These are phyloP conservation scores for Hydriomena furcata DNA, from an alignment of 2,888 invertebrate genomes.

Conservation along the genomic window DNA sequence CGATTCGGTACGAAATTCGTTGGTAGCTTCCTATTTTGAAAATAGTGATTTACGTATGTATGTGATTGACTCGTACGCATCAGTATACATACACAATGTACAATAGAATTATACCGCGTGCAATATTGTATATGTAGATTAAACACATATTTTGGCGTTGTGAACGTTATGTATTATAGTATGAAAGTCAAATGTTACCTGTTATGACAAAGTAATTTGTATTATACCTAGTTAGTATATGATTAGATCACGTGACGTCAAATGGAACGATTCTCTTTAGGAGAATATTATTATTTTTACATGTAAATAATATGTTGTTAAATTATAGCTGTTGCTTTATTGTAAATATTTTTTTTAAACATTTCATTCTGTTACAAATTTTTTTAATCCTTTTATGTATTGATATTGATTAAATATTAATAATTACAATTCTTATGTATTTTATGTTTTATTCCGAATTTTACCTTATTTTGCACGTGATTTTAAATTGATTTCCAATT, in stretches of 20 bases:
- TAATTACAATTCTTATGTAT: slow-evolving; percentile 46
- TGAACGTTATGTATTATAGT: slow-evolving; percentile 82
- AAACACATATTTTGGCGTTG: slow-evolving; percentile 79
- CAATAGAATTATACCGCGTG: slow-evolving; percentile 77
- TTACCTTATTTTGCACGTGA: slow-evolving; percentile 41
- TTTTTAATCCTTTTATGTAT: slow-evolving; percentile 58
- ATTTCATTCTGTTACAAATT: slow-evolving; percentile 68
- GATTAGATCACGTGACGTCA: slow-evolving; percentile 56
- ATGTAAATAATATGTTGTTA: slow-evolving; percentile 79
- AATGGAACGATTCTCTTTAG: slow-evolving; percentile 56
- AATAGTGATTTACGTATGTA: slow-evolving; percentile 61
- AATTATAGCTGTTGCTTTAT: slow-evolving; percentile 79
- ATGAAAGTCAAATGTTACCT: slow-evolving; percentile 83
- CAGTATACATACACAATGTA: slow-evolving; percentile 64
- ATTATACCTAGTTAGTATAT: slow-evolving; percentile 68
- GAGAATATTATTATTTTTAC: slow-evolving; percentile 56
- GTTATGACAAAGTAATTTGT: slow-evolving; percentile 82
- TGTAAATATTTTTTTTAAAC: slow-evolving; percentile 79
- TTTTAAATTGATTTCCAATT: too few species aligned
- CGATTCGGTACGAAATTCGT: slow-evolving; percentile 63
- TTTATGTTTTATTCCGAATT: slow-evolving; percentile 50
- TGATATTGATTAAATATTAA: slow-evolving; percentile 56
- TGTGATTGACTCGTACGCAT: slow-evolving; percentile 60
- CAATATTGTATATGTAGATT: slow-evolving; percentile 78
- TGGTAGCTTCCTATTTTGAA: slow-evolving; percentile 71